A percentile compares a stretch with the other conserved stretches of the same genome.
phyloP scores from a whole-genome alignment of 2,888 invertebrate genomes.

The Conomelus anceps region DNA sequence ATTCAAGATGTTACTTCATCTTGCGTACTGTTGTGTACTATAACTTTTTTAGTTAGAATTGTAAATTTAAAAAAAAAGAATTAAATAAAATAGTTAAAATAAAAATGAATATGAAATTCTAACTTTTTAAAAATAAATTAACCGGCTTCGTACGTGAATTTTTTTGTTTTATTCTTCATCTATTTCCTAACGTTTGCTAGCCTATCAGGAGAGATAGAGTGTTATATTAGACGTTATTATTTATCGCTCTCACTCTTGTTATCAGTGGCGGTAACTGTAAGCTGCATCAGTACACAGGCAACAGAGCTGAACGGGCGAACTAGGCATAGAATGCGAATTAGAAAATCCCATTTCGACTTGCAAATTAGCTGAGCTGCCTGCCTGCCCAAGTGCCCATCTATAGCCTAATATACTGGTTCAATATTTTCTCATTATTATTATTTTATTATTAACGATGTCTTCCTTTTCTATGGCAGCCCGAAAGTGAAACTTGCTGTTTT shows the following conservation, averaged over 20 bases:
- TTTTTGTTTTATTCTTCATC: background rate
- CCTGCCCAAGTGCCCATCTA: too few species aligned
- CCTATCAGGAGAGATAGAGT: background rate
- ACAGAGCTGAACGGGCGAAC: background rate
- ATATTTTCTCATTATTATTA: background rate
- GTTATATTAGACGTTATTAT: background rate
- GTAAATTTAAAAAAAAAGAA: too few species aligned
- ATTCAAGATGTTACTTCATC: too few species aligned
- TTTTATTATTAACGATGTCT: background rate
- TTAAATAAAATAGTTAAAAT: too few species aligned
- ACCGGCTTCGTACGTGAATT: too few species aligned
- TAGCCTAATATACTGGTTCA: background rate
- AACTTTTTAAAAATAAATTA: too few species aligned
- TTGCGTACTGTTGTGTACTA: too few species aligned
- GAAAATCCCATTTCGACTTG: background rate
- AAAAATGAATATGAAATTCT: too few species aligned
- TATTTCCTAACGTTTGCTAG: background rate
- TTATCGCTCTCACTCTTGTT: background rate
- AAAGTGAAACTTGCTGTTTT: background rate
- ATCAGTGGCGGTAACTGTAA: background rate
- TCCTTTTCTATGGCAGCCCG: background rate
- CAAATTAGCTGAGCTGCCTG: too few species aligned
- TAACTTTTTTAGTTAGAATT: too few species aligned
- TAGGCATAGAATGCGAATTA: background rate
- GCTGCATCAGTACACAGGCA: background rate